phyloP scores from a whole-genome alignment of 2,888 invertebrate species.

The Apoderus coryli region DNA sequence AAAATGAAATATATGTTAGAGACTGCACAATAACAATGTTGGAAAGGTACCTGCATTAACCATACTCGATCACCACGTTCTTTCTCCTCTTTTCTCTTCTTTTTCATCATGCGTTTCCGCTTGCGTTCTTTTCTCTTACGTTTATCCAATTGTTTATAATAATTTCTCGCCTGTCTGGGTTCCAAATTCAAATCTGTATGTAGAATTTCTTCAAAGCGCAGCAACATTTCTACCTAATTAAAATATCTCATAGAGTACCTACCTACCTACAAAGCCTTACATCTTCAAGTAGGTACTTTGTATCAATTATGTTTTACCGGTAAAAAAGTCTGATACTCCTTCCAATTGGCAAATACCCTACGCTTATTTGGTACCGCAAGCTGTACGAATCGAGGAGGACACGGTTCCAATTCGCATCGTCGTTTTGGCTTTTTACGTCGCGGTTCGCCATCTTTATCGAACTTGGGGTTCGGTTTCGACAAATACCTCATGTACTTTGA shows the following conservation, averaged over 20 bases:
- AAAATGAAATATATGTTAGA: too few relatives aligned
- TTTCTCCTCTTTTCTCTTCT: constrained; percentile 14
- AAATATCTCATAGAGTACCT: too few relatives aligned
- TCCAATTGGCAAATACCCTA: constrained; percentile 24
- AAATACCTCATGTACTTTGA: constrained; percentile 22
- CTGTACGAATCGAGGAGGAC: constrained; percentile 25
- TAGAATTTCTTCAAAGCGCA: constrained; percentile 24
- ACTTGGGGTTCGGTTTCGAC: constrained; percentile 19
- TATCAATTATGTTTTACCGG: too few relatives aligned
- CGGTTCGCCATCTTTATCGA: constrained; percentile 13
- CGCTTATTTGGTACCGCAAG: constrained; percentile 24
- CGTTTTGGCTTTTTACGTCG: constrained; percentile 12
- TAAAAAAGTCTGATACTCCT: constrained; percentile 19
- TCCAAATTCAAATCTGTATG: constrained; percentile 25
- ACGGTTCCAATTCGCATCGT: constrained; percentile 20
- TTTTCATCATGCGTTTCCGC: constrained; percentile 14
- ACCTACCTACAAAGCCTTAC: too few relatives aligned
- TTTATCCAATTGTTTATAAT: constrained; percentile 25
- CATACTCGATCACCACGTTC: constrained; percentile 17
- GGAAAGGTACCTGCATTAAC: too few relatives aligned
- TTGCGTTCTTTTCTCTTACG: constrained; percentile 17
- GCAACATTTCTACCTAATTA: constrained; percentile 21
- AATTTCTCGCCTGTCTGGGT: constrained; percentile 23
- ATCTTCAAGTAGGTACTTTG: too few relatives aligned
- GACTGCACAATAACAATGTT: too few relatives aligned